Conservation (phyloP, 2,797 vertebrate species). For the Hybognathus amarus region DNA sequence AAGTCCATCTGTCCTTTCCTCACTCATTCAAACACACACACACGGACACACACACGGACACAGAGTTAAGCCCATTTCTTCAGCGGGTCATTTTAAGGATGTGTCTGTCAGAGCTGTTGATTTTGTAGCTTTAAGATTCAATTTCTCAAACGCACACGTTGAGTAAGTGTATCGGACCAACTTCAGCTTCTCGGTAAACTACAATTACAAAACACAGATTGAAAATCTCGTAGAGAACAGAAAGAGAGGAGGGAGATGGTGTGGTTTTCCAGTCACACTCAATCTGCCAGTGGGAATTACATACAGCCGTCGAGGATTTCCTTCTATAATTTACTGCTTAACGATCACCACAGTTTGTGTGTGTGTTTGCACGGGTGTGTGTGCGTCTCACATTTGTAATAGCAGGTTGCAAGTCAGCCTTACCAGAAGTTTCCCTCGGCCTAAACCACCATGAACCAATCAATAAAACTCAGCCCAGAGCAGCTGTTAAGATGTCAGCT, state of each 20-base stretch:
- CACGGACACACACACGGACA: conserved; percentile 44
- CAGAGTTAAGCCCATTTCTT: conserved; percentile 33
- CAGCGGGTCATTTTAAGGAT: conserved; percentile 44
- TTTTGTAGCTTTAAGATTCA: conserved; percentile 27
- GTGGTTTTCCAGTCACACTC: conserved; percentile 51
- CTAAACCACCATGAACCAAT: conserved; percentile 43
- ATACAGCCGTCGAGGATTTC: conserved; percentile 56
- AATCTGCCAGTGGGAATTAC: conserved; percentile 57
- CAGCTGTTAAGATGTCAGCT: conserved; percentile 46
- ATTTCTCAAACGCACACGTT: conserved; percentile 29
- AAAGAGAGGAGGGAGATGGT: conserved; percentile 32
- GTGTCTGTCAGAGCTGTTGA: conserved; percentile 39
- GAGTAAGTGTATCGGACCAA: conserved; percentile 12
- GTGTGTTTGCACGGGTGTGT: conserved; percentile 34
- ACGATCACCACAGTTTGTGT: conserved; percentile 42
- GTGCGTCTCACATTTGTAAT: conserved; percentile 42
- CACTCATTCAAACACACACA: conserved; percentile 34
- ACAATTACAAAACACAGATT: conserved; percentile 34
- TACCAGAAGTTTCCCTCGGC: conserved; percentile 44
- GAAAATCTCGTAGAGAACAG: conserved; percentile 19
- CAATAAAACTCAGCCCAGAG: conserved; percentile 37
- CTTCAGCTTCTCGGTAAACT: conserved; percentile 18
- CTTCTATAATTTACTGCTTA: conserved; percentile 56
- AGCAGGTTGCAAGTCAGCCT: conserved; percentile 37
- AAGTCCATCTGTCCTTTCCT: conserved; percentile 79